A percentile compares a stretch with the other conserved stretches of the same genome.
Evolutionary conservation across 2,113 vertebrate species (phyloP).

Genomic region (Megaleporinus macrocephalus): DNA sequence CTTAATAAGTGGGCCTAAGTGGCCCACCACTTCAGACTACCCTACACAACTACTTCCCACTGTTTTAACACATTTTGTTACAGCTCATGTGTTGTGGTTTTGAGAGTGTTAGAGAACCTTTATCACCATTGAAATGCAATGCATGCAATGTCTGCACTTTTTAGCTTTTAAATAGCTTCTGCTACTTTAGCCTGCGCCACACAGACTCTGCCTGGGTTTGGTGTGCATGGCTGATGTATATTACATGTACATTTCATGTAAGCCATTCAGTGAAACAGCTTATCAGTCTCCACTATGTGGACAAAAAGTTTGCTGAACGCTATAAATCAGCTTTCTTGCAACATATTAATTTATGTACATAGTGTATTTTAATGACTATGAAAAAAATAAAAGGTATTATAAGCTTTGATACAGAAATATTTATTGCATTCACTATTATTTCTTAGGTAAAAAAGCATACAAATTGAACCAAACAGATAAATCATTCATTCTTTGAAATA

Average conservation of each 20-base stretch:
- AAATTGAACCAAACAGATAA: neutral
- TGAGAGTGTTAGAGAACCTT: neutral
- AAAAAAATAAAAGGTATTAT: neutral
- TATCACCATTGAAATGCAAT: neutral
- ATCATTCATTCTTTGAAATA: neutral
- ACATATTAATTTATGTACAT: conserved; percentile 30
- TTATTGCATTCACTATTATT: conserved; percentile 24
- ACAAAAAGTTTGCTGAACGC: neutral
- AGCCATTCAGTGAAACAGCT: conserved; percentile 1
- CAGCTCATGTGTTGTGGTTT: neutral
- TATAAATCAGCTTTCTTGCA: neutral
- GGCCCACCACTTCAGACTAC: neutral
- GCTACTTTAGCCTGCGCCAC: neutral
- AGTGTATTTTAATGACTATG: conserved; percentile 21
- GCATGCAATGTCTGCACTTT: conserved; percentile 3
- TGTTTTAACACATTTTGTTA: neutral
- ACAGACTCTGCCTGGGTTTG: conserved; percentile 12
- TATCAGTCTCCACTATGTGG: conserved; percentile 43
- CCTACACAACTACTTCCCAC: neutral
- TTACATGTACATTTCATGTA: conserved; percentile 21
- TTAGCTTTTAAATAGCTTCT: conserved; percentile 2
- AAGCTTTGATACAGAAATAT: conserved; percentile 21
- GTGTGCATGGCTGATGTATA: neutral
- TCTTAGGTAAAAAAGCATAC: neutral
- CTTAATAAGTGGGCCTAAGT: neutral